Evolutionary conservation across 1,140 invertebrate species (phyloP).

Genomic region (Cylas formicarius): DNA sequence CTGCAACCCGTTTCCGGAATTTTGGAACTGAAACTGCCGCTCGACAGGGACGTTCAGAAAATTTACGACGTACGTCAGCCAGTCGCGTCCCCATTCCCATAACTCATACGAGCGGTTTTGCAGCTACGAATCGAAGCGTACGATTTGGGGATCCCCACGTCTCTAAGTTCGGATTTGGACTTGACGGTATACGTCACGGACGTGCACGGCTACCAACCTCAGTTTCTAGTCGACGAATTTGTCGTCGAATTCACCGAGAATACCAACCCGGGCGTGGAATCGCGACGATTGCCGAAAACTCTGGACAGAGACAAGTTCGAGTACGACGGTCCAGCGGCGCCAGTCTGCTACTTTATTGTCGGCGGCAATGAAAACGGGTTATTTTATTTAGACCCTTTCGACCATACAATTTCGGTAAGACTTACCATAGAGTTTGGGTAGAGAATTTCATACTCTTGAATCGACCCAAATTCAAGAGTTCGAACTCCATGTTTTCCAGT

Average conservation of each 20-base stretch:
- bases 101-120: slow-evolving; percentile 26
- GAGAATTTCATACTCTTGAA: too few species aligned
- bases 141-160: slow-evolving; percentile 77
- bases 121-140: slow-evolving; percentile 85
- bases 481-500: too few species aligned
- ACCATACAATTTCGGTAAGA: slow-evolving; percentile 50
- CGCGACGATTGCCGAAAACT: slow-evolving; percentile 66
- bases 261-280: slow-evolving; percentile 57
- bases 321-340: slow-evolving; percentile 65
- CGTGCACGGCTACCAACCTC: slow-evolving; percentile 82
- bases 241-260: slow-evolving; percentile 78
- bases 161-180: slow-evolving; percentile 79
- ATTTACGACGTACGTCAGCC: slow-evolving; percentile 66
- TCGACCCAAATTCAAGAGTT: too few species aligned
- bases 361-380: slow-evolving; percentile 65
- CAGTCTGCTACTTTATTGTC: slow-evolving; percentile 84
- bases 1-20: slow-evolving; percentile 71
- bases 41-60: slow-evolving; percentile 78
- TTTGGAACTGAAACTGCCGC: slow-evolving; percentile 57
- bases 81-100: neutral
- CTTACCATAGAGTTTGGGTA: neutral
- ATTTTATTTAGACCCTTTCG: slow-evolving; percentile 66
- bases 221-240: slow-evolving; percentile 70
- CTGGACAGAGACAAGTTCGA: slow-evolving; percentile 79
- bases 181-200: slow-evolving; percentile 84